Evolutionary conservation across 2,113 vertebrate species (phyloP).

Genomic region (Alethe diademata): DNA sequence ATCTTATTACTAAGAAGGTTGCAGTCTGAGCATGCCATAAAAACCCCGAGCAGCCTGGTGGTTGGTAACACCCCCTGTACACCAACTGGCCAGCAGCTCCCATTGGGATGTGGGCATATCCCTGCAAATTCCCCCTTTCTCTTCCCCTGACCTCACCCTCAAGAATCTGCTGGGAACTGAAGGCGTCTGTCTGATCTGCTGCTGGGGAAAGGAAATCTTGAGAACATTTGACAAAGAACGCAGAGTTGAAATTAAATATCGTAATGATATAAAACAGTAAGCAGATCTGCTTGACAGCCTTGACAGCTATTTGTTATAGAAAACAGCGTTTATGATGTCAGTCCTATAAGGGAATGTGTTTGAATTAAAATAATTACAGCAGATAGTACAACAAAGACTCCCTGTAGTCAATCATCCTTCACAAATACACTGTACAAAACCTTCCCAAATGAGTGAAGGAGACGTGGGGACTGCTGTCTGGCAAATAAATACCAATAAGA

Average conservation of each 20-base stretch:
- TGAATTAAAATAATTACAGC: conserved; percentile 77
- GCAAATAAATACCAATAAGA: background rate
- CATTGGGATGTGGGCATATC: background rate
- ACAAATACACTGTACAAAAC: conserved; percentile 27
- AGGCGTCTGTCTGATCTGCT: conserved; percentile 33
- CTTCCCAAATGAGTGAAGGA: conserved; percentile 31
- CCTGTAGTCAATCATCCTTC: conserved; percentile 68
- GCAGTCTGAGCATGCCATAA: background rate
- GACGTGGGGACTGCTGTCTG: background rate
- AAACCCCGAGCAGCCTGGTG: background rate
- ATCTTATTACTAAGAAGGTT: background rate
- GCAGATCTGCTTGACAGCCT: conserved; percentile 73
- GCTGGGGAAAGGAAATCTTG: conserved; percentile 42
- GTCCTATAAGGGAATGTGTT: conserved; percentile 69
- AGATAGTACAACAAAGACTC: conserved; percentile 74
- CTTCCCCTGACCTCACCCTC: background rate
- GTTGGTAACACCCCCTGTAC: background rate
- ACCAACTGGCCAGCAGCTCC: background rate
- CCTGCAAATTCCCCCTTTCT: background rate
- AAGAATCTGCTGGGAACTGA: background rate
- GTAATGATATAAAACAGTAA: conserved; percentile 77
- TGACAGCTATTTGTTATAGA: conserved; percentile 77
- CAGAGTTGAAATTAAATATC: conserved; percentile 74
- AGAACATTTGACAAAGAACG: conserved; percentile 48
- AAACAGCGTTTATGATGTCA: conserved; percentile 77